phyloP scores from a whole-genome alignment of 1,140 invertebrate genomes.

The Calliphora vicina region DNA sequence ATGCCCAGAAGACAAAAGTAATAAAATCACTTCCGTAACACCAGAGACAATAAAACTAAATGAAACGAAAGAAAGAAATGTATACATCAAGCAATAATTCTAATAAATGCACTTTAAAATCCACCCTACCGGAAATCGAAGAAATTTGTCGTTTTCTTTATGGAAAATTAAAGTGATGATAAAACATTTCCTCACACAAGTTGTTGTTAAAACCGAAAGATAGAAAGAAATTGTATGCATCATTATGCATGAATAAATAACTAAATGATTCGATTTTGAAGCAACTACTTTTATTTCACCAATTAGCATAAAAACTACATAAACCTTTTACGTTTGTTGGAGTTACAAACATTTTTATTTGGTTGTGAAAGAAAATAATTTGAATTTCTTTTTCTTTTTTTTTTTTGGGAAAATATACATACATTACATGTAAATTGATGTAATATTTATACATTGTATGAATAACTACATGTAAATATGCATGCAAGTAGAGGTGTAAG shows the following conservation, averaged over 20 bases:
- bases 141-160: conserved; percentile 1
- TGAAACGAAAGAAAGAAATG: not conserved
- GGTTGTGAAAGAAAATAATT: not conserved
- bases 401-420: not conserved
- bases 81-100: too few species aligned
- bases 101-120: not conserved
- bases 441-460: not conserved
- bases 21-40: conserved; percentile 34
- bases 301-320: not conserved
- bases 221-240: not conserved
- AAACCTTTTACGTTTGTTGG: not conserved
- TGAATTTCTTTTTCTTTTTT: not conserved
- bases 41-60: not conserved
- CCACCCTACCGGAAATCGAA: not conserved
- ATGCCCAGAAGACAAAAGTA: not conserved
- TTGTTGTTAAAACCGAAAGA: not conserved
- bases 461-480: not conserved
- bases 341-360: not conserved
- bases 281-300: not conserved
- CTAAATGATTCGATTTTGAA: not conserved
- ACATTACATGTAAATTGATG: not conserved
- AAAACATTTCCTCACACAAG: not conserved
- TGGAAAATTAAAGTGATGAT: not conserved
- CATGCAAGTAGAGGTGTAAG: not conserved
- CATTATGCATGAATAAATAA: not conserved